Conservation (phyloP, 2,797 vertebrate genomes). For the Gobionotothen gibberifrons region DNA sequence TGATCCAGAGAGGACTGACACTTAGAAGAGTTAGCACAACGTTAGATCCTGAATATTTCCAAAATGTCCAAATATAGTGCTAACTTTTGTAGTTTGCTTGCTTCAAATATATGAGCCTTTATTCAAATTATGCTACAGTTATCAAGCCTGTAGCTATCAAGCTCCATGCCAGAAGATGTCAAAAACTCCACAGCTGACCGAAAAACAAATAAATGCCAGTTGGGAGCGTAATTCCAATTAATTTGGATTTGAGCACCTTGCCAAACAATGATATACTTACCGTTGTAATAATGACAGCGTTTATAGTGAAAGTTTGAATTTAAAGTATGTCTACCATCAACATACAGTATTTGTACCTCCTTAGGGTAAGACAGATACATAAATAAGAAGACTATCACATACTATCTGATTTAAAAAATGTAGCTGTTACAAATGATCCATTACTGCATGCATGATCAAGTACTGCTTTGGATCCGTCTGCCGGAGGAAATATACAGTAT, state of each 20-base stretch:
- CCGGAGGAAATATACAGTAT: conserved; percentile 10
- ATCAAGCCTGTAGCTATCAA: neutral
- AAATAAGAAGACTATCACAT: conserved; percentile 20
- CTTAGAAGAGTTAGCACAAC: conserved; percentile 34
- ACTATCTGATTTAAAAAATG: conserved; percentile 12
- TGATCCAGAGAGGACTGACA: conserved; percentile 57
- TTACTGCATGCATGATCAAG: conserved; percentile 14
- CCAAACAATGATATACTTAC: neutral
- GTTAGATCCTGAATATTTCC: conserved; percentile 63
- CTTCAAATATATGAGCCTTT: conserved; percentile 5
- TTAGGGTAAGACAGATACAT: neutral
- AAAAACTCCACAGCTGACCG: neutral
- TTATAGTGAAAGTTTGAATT: conserved; percentile 12
- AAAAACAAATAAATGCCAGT: neutral
- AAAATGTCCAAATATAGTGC: conserved; percentile 44
- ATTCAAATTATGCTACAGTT: neutral
- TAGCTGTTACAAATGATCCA: conserved; percentile 9
- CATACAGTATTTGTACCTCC: neutral
- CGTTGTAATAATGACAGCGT: neutral
- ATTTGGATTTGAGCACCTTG: neutral
- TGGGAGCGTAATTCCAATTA: neutral
- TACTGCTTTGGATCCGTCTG: neutral
- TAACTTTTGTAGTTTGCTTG: conserved; percentile 25
- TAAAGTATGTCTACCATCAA: neutral
- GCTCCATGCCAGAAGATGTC: neutral